phyloP scores from a whole-genome alignment of 2,797 vertebrate genomes.

The Anguilla pacifica region DNA sequence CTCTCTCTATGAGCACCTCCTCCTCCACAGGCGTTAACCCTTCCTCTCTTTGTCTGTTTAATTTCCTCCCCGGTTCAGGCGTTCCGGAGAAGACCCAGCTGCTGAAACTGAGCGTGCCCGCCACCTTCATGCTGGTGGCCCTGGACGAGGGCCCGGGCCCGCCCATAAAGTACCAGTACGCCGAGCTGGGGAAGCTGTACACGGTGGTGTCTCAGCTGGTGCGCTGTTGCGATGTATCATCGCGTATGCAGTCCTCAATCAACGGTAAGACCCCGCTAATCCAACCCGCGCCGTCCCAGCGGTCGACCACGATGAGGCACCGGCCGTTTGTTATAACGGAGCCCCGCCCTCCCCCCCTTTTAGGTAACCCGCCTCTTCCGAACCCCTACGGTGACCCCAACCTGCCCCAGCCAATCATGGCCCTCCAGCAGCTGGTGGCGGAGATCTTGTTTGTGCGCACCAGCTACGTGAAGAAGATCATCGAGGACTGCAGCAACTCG shows the following conservation, averaged over 20 bases:
- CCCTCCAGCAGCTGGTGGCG: constrained; percentile 94
- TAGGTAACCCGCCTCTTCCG: constrained; percentile 94
- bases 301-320: not conserved
- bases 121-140: constrained; percentile 98
- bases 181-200: constrained; percentile 96
- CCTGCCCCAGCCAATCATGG: constrained; percentile 94
- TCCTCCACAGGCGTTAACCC: not conserved
- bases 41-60: not conserved
- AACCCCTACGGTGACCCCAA: constrained; percentile 97
- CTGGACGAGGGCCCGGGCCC: constrained; percentile 98
- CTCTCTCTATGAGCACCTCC: not conserved
- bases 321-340: not conserved
- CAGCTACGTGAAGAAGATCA: constrained; percentile 99
- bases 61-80: constrained; percentile 64
- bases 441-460: constrained; percentile 98
- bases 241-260: constrained; percentile 98
- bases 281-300: not conserved
- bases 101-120: constrained; percentile 93
- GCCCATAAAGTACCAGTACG: constrained; percentile 98
- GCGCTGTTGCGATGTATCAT: constrained; percentile 95
- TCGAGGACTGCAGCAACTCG: constrained; percentile 98
- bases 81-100: constrained; percentile 97
- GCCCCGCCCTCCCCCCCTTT: constrained; percentile 30
- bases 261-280: constrained; percentile 78
- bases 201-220: constrained; percentile 97